Base-by-base conservation (phyloP, 2,888 invertebrate genomes). In the Cephus sareptanus region DNA sequence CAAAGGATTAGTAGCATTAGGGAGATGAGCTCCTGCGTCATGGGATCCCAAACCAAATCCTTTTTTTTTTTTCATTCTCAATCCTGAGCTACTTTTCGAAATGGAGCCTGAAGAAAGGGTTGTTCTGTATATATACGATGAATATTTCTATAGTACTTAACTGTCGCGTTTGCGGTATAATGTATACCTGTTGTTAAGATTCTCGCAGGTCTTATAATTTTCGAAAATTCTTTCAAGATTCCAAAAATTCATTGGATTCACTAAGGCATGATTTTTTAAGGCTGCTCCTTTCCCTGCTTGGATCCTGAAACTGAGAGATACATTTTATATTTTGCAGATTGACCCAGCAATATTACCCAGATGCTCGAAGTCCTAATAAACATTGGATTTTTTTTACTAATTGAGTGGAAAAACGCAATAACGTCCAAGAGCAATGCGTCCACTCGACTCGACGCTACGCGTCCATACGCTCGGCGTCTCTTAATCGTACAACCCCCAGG, bases 101-200 rank as follows among this genome's bases (percentile, higher is more conserved):
- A 85, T 85, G 81, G 84, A 86, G 82, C 82, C 82, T 77, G 79
- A 56, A 56, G 76, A 86, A 87, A 85, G 86, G 86, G 83, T 85
- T 85, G 81, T 80, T 81, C 81, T 77, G 81, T 76, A 79, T 76
- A 79, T 79, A 79, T 9, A 56, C 15, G 23, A 56, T 2, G 23
- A 56, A 23, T 9, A 23, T 56, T 56, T 56, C 23, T 56, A 56
- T 56, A 9, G 23, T 23, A 56, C 56, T 56, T 23, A 56, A 23
- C 9, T 23, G 56, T 23, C 23, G 56, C 33, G 3, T 33, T 31
- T 15, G 13, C 11, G 31, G 12, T 71, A 34, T 9, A 71, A 34
- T 11, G 9, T 31, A 70, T 71, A 71, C 33, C 13, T 1, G 71
- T 33, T 33, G 12, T 23, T 71, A 31, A 34, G 33, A 12, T 30